Evolutionary conservation across 2,888 invertebrate genomes (phyloP), one percentile per base, ranked within the genome.

Genomic region (Blastobasis adustella): DNA sequence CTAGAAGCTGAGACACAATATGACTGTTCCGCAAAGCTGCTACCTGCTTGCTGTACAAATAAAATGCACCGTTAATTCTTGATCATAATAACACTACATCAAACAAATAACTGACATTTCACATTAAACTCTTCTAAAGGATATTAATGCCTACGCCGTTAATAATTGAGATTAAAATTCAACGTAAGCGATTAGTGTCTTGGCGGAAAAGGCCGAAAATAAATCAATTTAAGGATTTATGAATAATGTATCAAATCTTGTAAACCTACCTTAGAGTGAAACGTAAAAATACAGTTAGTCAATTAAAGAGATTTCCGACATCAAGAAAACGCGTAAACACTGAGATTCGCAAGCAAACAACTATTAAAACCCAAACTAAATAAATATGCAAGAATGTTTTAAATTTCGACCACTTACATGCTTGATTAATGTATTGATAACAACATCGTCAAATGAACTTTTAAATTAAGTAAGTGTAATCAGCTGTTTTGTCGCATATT

Each of bases 271-370:
- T 65, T 63, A 62, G 59, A 57, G 55, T 62, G 60, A 62, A 64
- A 63, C 58, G 59, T 58, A 55, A 23, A 50, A 54, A 62, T 67
- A 77, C 78, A 71, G 79, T 76, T 78, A 76, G 67, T 70, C 73
- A 74, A 74, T 77, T 74, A 76, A 69, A 63, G 54, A 74, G 76
- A 71, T 70, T 69, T 68, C 66, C 69, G 64, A 58, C 45, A 23
- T 41, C 49, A 45, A 45, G n/a, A 44, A 49, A 44, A 23, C 23
- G 3, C 23, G 23, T 23, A 23, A 23, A 23, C 23, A 23, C 23
- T 23, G 23, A 23, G 23, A 23, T 23, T 23, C 23, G 23, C 23
- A 23, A 23, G 23, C 23, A 23, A 23, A 23, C 23, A 23, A 23
- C 23, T 23, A 23, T 23, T 23, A 23, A 23, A 23, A 2, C 1